phyloP scores from a whole-genome alignment of 2,888 invertebrate species.

The Agrochola litura region DNA sequence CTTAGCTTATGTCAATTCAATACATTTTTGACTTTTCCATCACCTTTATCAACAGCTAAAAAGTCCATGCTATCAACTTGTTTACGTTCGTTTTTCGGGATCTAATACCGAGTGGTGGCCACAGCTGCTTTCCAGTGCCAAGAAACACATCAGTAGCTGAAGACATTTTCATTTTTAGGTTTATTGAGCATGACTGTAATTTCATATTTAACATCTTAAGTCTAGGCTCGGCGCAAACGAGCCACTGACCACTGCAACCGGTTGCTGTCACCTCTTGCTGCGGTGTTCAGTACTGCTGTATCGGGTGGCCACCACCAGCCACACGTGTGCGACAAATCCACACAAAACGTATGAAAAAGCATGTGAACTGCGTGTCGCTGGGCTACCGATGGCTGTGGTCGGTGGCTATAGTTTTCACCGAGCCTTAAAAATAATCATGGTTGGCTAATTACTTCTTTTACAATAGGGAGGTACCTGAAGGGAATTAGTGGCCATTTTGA shows the following conservation, averaged over 20 bases:
- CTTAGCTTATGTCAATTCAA: not conserved
- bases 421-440: not conserved
- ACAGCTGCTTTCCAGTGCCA: slow-evolving; percentile 6
- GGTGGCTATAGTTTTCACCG: no score
- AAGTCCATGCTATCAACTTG: not conserved
- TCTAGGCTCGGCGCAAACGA: no score
- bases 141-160: slow-evolving; percentile 17
- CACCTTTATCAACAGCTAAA: not conserved
- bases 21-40: not conserved
- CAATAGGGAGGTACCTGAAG: no score
- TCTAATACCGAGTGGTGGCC: not conserved
- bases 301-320: no score
- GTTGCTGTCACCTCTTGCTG: no score
- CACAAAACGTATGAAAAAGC: no score
- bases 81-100: not conserved
- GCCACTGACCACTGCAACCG: no score
- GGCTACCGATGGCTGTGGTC: no score
- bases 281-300: no score
- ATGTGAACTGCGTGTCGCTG: no score
- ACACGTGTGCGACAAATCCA: no score
- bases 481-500: not conserved
- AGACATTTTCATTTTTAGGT: not conserved
- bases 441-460: not conserved
- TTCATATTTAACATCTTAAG: not conserved
- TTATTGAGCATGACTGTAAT: not conserved